A percentile compares a stretch with the other conserved stretches of the same genome.
Conservation (phyloP, 2,797 vertebrate species). For the Sciaenops ocellatus region DNA sequence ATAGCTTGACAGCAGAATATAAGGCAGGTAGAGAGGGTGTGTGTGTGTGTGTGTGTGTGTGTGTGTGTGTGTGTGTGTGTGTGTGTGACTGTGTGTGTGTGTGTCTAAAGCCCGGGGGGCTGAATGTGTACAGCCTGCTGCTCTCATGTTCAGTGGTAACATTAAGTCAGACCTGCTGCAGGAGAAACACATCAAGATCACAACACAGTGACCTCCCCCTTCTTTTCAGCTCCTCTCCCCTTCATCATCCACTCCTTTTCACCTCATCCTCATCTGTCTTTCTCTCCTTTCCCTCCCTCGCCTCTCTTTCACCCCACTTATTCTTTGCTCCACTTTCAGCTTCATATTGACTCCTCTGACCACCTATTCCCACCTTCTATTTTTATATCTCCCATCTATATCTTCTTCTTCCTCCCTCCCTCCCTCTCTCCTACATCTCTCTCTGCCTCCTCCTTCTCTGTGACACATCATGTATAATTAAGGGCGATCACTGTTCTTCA, state of each 20-base stretch:
- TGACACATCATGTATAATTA: constrained; percentile 85
- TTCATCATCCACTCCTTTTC: constrained; percentile 24
- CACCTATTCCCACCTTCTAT: constrained; percentile 59
- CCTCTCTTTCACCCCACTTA: constrained; percentile 16
- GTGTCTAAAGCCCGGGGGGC: constrained; percentile 35
- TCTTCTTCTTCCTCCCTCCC: not conserved
- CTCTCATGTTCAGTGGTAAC: constrained; percentile 60
- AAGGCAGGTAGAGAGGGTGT: constrained; percentile 1
- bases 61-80: not conserved
- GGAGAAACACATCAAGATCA: constrained; percentile 63
- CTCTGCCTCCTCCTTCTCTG: constrained; percentile 59
- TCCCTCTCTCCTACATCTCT: not conserved
- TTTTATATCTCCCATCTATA: constrained; percentile 55
- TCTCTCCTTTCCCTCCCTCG: constrained; percentile 14
- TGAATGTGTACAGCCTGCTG: constrained; percentile 48
- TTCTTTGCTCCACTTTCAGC: constrained; percentile 50
- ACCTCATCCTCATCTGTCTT: constrained; percentile 33
- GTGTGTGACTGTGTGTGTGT: constrained; percentile 22
- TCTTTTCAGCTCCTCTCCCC: constrained; percentile 35
- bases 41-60: too few relatives aligned
- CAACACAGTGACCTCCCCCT: constrained; percentile 65
- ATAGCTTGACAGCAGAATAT: constrained; percentile 29
- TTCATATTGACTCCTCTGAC: constrained; percentile 36
- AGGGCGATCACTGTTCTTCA: constrained; percentile 81
- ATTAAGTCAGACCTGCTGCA: constrained; percentile 65